These are phyloP conservation scores for Drosophila arizonae DNA, from an alignment of 1,140 invertebrate genomes.

Conservation along the genomic window DNA sequence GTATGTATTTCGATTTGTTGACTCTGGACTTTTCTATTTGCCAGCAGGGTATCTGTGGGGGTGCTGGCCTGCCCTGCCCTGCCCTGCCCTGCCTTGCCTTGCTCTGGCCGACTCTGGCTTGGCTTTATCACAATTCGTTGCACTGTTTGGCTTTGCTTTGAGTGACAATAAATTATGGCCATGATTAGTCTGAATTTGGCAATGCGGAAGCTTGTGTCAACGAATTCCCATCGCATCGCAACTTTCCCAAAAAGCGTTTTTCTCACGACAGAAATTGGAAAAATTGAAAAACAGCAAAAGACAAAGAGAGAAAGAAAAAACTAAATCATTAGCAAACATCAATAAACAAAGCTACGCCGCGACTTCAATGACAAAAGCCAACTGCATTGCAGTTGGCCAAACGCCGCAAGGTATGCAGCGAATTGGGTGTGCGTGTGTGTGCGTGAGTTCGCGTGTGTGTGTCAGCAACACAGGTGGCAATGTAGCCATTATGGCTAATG, in stretches of 20 bases:
- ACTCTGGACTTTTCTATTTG: conserved; percentile 58
- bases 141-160: conserved; percentile 61
- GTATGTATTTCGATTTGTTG: conserved; percentile 75
- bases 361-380: conserved; percentile 35
- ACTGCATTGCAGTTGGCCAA: conserved; percentile 12
- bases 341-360: conserved; percentile 32
- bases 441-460: conserved; percentile 22
- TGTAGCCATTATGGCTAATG: conserved; percentile 80
- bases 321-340: conserved; percentile 55
- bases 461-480: conserved; percentile 76
- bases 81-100: no score
- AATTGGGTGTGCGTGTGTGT: conserved; percentile 18
- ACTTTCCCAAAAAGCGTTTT: conserved; percentile 64
- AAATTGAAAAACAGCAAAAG: conserved; percentile 53
- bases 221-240: conserved; percentile 55
- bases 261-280: conserved; percentile 54
- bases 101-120: not conserved
- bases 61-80: not conserved
- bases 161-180: conserved; percentile 79
- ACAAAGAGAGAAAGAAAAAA: conserved; percentile 17
- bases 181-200: conserved; percentile 79
- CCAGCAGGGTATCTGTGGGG: not conserved
- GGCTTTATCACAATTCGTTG: conserved; percentile 41
- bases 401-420: conserved; percentile 68
- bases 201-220: conserved; percentile 42